Evolutionary conservation across 2,888 invertebrate genomes (phyloP).

Genomic region (Cyclophora punctaria): DNA sequence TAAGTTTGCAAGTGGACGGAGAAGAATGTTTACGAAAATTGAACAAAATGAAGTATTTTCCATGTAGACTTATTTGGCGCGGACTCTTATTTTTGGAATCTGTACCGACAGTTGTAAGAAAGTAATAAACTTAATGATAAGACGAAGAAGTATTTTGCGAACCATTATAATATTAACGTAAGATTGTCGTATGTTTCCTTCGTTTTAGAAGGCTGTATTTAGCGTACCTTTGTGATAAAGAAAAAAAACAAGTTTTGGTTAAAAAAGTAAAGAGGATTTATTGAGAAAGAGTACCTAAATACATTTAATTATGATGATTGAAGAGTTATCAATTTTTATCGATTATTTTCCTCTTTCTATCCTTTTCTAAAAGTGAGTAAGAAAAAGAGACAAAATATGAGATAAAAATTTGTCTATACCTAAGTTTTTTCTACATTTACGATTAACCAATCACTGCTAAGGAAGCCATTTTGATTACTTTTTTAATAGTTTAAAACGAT

Average conservation of each 20-base stretch:
- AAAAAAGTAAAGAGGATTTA: slow-evolving; percentile 6
- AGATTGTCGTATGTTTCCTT: slow-evolving; percentile 9
- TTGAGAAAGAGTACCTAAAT: background rate
- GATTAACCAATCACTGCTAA: slow-evolving; percentile 6
- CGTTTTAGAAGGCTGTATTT: slow-evolving; percentile 22
- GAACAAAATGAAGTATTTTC: background rate
- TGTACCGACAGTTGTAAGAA: background rate
- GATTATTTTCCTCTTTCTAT: too few relatives aligned
- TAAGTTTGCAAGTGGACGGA: too few relatives aligned
- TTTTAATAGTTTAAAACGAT: too few relatives aligned
- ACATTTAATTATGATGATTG: too few relatives aligned
- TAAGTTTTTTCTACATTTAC: too few relatives aligned
- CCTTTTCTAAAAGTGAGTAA: too few relatives aligned
- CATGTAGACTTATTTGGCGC: background rate
- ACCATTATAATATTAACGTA: background rate
- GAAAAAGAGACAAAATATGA: slow-evolving; percentile 4
- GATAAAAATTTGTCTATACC: slow-evolving; percentile 14
- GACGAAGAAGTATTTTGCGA: too few relatives aligned
- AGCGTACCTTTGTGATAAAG: slow-evolving; percentile 3
- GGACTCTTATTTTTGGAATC: background rate
- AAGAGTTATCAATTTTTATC: too few relatives aligned
- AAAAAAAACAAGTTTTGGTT: slow-evolving; percentile 2
- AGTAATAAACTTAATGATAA: too few relatives aligned
- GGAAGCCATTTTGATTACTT: background rate
- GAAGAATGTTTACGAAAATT: background rate